These are phyloP conservation scores for Amphiprion clarkii DNA, from an alignment of 2,797 vertebrate species.

Conservation along the genomic window DNA sequence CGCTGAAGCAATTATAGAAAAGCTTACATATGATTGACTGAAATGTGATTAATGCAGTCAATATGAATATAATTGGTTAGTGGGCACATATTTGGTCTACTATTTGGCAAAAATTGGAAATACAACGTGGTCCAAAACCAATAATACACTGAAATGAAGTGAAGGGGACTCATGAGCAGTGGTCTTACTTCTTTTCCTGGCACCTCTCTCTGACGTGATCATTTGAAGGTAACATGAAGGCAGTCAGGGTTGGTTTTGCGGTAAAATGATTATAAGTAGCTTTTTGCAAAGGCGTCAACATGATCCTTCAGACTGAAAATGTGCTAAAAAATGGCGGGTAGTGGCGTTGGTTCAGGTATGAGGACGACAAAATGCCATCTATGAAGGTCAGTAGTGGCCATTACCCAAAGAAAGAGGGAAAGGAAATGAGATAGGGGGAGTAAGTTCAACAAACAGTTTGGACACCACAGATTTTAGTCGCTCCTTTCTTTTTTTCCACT, in stretches of 20 bases:
- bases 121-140: conserved; percentile 25
- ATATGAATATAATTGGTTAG: conserved; percentile 5
- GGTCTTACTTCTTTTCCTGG: conserved; percentile 31
- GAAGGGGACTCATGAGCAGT: conserved; percentile 1
- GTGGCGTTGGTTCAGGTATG: no score
- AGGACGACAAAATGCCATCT: no score
- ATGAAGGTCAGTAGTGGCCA: no score
- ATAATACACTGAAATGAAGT: conserved; percentile 17
- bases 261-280: no score
- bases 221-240: not conserved
- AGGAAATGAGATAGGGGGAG: no score
- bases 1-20: conserved; percentile 14
- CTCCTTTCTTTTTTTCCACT: not conserved
- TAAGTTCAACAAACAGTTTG: not conserved
- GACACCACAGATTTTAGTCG: not conserved
- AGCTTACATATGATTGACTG: conserved; percentile 31
- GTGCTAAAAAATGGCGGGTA: no score
- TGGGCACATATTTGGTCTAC: not conserved
- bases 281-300: no score
- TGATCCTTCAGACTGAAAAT: no score
- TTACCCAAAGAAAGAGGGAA: no score
- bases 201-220: conserved; percentile 1
- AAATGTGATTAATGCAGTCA: conserved; percentile 34
- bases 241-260: not conserved
- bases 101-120: not conserved